Base-by-base conservation (phyloP, 2,888 invertebrate genomes). In the Artemia sinica region DNA sequence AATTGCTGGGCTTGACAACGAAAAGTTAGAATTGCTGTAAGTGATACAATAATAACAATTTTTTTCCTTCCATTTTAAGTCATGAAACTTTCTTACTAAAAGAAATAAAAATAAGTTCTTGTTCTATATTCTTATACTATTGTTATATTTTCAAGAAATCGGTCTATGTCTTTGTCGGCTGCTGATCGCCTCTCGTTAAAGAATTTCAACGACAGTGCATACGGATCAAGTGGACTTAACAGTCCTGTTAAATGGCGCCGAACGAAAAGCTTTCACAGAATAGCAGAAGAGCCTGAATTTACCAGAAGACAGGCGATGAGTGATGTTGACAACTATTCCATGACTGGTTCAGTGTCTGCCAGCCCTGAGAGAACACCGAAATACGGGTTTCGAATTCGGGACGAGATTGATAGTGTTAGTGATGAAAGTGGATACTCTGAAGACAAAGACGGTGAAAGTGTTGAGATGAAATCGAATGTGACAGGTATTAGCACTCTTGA, bases 381-480 rank as follows among this genome's bases (percentile, higher is more conserved):
- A 58, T 18, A 28, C 68, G 12, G 66, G 66, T 51, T 49, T 49
- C 66, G 68, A 50, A 50, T 48, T 48, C 28, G 82, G 67, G 79
- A 80, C 73, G 85, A 84, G 68, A 77, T 79, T 70, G 86, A 86
- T 74, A 86, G 87, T 72, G 86, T 86, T 75, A 90, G 90, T 77
- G 91, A 92, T 75, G 92, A 93, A 77, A 91, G 90, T 70, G 92
- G 92, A 6, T 92, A 91, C 78, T 91, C 90, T 49, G 92, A 92
- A 68, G 76, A 76, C 49, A 71, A 71, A 66, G 71, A 71, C 63
- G 63, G 14, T 58, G 63, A 58, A 28, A 58, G 63, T 58, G 63
- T 58, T 58, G 63, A 58, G 63, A n/a, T 58, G 9, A 58, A 58
- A 58, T 18, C 14, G n/a, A 58, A 58, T 58, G 8, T 58, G 9